Evolutionary conservation across 2,888 invertebrate species (phyloP).

Genomic region (Watsonalla cultraria): DNA sequence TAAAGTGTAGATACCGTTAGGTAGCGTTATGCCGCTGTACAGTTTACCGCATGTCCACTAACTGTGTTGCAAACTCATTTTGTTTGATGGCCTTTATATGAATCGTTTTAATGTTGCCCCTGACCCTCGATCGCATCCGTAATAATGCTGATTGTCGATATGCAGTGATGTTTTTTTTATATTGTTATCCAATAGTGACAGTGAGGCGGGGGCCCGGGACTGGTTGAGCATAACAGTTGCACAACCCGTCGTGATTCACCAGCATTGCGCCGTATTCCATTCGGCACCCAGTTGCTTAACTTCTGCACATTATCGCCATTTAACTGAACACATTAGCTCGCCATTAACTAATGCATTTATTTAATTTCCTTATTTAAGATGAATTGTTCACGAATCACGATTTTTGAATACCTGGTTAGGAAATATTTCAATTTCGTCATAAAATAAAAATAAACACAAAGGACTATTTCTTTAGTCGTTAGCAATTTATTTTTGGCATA

Average conservation of each 20-base stretch:
- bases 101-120: slow-evolving; percentile 20
- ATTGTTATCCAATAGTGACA: slow-evolving; percentile 40
- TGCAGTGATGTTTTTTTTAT: slow-evolving; percentile 22
- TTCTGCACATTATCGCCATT: slow-evolving; percentile 45
- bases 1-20: slow-evolving; percentile 14
- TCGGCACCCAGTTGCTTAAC: slow-evolving; percentile 51
- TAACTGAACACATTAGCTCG: neutral
- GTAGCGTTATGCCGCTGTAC: slow-evolving; percentile 13
- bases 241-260: slow-evolving; percentile 64
- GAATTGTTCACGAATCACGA: neutral
- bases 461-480: too few relatives aligned
- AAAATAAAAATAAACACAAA: too few relatives aligned
- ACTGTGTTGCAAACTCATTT: slow-evolving; percentile 12
- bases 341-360: neutral
- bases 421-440: too few relatives aligned
- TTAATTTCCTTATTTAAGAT: neutral
- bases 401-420: too few relatives aligned
- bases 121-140: slow-evolving; percentile 27
- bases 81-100: slow-evolving; percentile 7
- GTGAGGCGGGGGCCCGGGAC: slow-evolving; percentile 40
- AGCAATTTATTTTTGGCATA: slow-evolving; percentile 10
- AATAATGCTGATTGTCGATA: slow-evolving; percentile 24
- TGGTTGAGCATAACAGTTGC: slow-evolving; percentile 66
- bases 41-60: slow-evolving; percentile 13
- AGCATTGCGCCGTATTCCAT: slow-evolving; percentile 53